phyloP scores from a whole-genome alignment of 2,888 invertebrate genomes.

The Synergus itoensis region DNA sequence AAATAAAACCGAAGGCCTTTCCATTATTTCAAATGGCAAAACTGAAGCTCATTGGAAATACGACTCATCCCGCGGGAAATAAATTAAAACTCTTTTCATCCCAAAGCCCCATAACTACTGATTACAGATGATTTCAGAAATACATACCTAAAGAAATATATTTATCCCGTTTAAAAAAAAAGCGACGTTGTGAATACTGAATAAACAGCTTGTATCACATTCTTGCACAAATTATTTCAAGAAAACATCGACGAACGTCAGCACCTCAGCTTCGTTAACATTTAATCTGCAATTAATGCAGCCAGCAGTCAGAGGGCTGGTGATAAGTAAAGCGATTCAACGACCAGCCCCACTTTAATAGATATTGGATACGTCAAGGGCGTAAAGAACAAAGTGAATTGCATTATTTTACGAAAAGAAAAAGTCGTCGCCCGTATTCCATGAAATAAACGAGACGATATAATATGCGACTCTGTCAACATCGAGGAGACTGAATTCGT shows the following conservation, averaged over 20 bases:
- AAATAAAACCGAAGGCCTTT: slow-evolving; percentile 19
- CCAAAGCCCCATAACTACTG: background rate
- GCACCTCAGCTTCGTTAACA: slow-evolving; percentile 35
- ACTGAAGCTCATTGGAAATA: slow-evolving; percentile 23
- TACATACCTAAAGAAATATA: background rate
- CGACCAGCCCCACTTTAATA: slow-evolving; percentile 11
- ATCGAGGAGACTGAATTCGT: slow-evolving; percentile 18
- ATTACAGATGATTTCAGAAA: background rate
- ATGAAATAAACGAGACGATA: slow-evolving; percentile 32
- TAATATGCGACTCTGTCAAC: slow-evolving; percentile 25
- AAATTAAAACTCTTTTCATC: background rate
- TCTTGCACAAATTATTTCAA: slow-evolving; percentile 11
- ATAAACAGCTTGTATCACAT: slow-evolving; percentile 7
- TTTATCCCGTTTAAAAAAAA: slow-evolving; percentile 7
- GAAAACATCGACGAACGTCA: slow-evolving; percentile 16
- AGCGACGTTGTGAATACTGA: background rate
- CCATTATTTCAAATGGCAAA: slow-evolving; percentile 19
- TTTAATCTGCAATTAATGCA: slow-evolving; percentile 36
- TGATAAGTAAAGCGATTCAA: slow-evolving; percentile 31
- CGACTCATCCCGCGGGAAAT: background rate
- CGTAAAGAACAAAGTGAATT: slow-evolving; percentile 35
- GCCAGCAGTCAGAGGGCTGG: slow-evolving; percentile 19
- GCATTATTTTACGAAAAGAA: slow-evolving; percentile 16
- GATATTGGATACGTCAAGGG: slow-evolving; percentile 24
- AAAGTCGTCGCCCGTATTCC: slow-evolving; percentile 15